Conservation (phyloP, 2,113 vertebrate genomes). For the Catharus bicknelli region DNA sequence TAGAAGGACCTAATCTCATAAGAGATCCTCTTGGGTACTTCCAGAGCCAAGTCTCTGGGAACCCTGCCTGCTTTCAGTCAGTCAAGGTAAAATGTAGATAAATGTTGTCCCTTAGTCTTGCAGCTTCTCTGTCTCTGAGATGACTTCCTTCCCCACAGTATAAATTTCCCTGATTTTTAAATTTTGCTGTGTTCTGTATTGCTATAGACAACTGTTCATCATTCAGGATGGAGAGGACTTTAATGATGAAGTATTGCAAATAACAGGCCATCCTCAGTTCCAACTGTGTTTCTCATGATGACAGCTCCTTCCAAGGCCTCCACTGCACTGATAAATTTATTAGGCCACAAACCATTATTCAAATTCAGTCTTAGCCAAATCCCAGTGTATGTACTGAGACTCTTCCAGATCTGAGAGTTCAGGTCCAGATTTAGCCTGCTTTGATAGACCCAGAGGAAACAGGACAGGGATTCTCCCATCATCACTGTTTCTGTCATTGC, state of each 20-base stretch:
- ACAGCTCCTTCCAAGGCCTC: background rate
- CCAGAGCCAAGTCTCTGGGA: background rate
- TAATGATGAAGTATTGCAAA: constrained; percentile 7
- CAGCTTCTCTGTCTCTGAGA: background rate
- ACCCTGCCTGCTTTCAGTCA: background rate
- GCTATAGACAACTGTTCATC: background rate
- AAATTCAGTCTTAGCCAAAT: background rate
- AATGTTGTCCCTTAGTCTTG: background rate
- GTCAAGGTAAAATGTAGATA: background rate
- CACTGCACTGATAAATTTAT: background rate
- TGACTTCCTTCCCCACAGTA: background rate
- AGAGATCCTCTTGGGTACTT: background rate
- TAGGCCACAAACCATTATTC: background rate
- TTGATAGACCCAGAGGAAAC: background rate
- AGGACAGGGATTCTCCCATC: background rate
- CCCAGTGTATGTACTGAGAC: background rate
- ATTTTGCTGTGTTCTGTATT: background rate
- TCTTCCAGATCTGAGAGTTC: background rate
- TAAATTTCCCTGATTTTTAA: background rate
- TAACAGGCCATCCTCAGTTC: background rate
- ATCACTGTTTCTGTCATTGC: background rate
- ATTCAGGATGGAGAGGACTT: background rate
- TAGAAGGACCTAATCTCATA: background rate
- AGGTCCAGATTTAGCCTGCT: background rate
- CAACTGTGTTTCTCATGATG: background rate